Evolutionary conservation across 2,888 invertebrate genomes (phyloP), one percentile per base, ranked within the genome.

Genomic region (Meiosimyza platycephala): DNA sequence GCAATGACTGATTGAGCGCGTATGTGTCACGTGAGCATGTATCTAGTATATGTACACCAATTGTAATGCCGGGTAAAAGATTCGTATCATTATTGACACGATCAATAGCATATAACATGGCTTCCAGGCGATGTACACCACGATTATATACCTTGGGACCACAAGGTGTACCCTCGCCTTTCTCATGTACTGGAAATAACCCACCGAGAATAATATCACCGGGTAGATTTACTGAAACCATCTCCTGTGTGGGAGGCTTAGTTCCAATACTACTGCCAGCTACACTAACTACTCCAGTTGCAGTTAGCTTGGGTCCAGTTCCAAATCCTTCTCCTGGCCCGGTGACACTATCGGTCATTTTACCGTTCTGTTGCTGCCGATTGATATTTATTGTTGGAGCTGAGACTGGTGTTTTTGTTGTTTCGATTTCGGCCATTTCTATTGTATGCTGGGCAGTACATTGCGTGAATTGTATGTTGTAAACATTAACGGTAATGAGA

Each of bases 161-260:
- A 78, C 90, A 90, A 3, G 89, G 89, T 18, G 85, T 86, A 64
- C 85, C 86, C 60, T 88, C 84, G 2, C 84, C 84, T 83, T 91
- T 90, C 79, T 91, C 90, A 80, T 93, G 92, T 82, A 93, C 90
- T 1, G 93, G 92, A 82, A 93, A 93, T 60, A 93, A 88, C 5
- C 92, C 92, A 2, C 92, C 92, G 48, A 93, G 87, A 74, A 92
- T 89, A 73, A 92, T 89, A 81, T 92, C 91, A n/a, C 92, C 92
- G 0, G 83, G 81, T 13, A 82, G 57, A 48, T 76, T 82, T 0
- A 84, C 83, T 1, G 83, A 80, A 6, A 82, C 80, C 28, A 79
- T 74, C 33, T 82, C 83, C 67, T 79, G 81, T 40, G 75, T 60
- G 13, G 78, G 73, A 3, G 78, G 70, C 48, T 67, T 74, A 22